Base-by-base conservation (phyloP, 2,888 invertebrate genomes). In the Dynastes grantii region DNA sequence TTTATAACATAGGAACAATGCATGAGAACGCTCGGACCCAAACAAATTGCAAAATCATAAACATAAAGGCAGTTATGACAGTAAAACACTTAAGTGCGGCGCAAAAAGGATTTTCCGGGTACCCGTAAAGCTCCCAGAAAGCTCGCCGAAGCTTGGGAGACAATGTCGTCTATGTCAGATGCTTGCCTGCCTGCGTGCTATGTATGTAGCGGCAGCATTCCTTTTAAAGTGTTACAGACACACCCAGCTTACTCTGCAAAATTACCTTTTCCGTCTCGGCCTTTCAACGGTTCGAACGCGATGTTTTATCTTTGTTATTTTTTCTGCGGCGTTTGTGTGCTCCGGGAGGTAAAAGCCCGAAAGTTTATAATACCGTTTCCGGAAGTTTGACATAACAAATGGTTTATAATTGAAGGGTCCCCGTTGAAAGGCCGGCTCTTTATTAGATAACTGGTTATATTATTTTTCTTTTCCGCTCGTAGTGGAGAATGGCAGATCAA, bases 241-340 rank as follows among this genome's bases (percentile, higher is more conserved):
- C 86, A 86, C 86, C 86, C 85, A 84, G 86, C 85, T 85, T 86
- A 86, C 85, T 86, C 84, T 83, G 84, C 85, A 84, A 84, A 85
- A 86, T 85, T 85, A 84, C 83, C 84, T 84, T 84, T 83, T 82
- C 84, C 83, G 82, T 84, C 83, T 84, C 81, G 82, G 82, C 84
- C 81, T 82, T 84, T 81, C 84, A 81, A 81, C 81, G 81, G 80
- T 80, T 78, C 80, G 79, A 81, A 76, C 78, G 71, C 79, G 70
- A 81, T 81, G 81, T 82, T 81, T 83, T 83, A 83, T 85, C 82
- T 83, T 82, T 84, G 82, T 82, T 83, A 82, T 82, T 81, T 77
- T 79, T 80, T 81, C 80, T 80, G 80, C 80, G 81, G 83, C 81
- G 81, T 83, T 83, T 84, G 81, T 84, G 82, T 83, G 67, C 51